Conservation (phyloP, 2,113 vertebrate genomes). For the Mus spicilegus region DNA sequence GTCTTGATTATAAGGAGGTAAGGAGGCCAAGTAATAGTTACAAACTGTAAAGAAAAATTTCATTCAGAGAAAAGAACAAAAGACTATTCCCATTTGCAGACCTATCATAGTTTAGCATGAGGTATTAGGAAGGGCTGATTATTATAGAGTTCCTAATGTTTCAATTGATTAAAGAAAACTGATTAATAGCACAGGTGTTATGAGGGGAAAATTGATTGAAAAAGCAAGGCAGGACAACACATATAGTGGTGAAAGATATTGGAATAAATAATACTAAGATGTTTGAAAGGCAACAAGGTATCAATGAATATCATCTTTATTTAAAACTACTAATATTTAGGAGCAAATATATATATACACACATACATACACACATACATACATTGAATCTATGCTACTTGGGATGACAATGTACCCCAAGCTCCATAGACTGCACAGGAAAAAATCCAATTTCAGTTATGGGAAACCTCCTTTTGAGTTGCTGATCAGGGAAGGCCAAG, state of each 20-base stretch:
- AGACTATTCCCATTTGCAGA: not conserved
- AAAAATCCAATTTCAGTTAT: not conserved
- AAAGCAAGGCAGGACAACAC: not conserved
- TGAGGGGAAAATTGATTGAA: not conserved
- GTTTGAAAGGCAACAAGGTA: not conserved
- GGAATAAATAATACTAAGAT: not conserved
- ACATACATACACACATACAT: no score
- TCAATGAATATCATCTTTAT: not conserved
- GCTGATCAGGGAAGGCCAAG: not conserved
- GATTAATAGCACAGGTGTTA: not conserved
- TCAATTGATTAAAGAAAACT: not conserved
- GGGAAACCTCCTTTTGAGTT: not conserved
- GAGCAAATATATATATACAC: no score
- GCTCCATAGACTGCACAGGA: not conserved
- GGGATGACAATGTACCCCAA: not conserved
- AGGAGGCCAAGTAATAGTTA: not conserved
- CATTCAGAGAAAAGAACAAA: not conserved
- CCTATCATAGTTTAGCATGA: not conserved
- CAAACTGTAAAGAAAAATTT: not conserved
- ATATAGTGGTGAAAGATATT: fast-evolving
- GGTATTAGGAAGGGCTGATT: not conserved
- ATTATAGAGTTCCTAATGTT: not conserved
- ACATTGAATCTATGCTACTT: not conserved
- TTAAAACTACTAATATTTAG: not conserved
- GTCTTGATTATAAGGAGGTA: not conserved